These are phyloP conservation scores for Callinectes sapidus DNA, from an alignment of 2,888 invertebrate species.

Conservation along the genomic window DNA sequence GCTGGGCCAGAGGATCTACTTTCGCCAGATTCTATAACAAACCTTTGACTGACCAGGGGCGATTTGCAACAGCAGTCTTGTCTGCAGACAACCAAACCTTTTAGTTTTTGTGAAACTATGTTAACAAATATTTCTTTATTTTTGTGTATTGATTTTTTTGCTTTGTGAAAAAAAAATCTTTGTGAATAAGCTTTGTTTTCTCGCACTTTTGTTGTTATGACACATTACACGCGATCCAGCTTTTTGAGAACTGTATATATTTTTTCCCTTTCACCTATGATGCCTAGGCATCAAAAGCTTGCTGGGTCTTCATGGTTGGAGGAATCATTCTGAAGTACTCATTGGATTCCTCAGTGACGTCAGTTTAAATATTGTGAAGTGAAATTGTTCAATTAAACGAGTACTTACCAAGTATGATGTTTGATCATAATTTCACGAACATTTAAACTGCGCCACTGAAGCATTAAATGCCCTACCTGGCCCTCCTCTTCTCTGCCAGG, in stretches of 20 bases:
- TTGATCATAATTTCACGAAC: not conserved
- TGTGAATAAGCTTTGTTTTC: too few relatives aligned
- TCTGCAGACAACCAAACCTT: too few relatives aligned
- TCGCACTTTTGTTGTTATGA: not conserved
- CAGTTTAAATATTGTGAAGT: not conserved
- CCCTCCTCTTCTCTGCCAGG: not conserved
- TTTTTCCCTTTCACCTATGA: not conserved
- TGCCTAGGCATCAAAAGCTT: not conserved
- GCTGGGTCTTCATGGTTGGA: not conserved
- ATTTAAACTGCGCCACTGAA: not conserved
- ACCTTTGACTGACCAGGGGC: not conserved
- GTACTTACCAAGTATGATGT: not conserved
- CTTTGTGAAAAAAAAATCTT: not conserved
- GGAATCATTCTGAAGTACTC: constrained; percentile 27
- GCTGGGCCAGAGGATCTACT: not conserved
- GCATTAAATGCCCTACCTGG: not conserved
- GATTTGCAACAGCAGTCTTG: not conserved
- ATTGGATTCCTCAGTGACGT: not conserved
- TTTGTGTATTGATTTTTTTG: not conserved
- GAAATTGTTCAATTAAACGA: constrained; percentile 11
- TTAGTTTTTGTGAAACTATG: not conserved
- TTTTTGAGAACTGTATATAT: not conserved
- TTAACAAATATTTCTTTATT: not conserved
- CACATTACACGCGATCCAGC: not conserved
- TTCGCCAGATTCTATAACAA: not conserved